Evolutionary conservation across 2,113 vertebrate species (phyloP), one percentile per base, ranked within the genome.

Genomic region (Synodontis membranacea): DNA sequence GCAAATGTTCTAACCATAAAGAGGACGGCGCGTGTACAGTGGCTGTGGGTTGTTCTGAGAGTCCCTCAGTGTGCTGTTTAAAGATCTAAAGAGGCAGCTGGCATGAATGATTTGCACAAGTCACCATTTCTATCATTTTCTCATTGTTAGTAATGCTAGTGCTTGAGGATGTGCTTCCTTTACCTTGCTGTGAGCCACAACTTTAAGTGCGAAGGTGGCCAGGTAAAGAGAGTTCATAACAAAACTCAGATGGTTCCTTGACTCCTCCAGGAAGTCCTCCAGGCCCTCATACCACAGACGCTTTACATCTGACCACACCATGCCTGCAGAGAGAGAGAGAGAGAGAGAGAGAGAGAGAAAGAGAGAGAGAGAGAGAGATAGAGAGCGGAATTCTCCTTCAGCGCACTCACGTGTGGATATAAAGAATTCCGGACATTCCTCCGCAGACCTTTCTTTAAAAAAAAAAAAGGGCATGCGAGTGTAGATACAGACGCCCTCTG

Each of bases 221-320:
- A 99, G 93, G 92, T 99, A 99, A 52, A 99, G 95, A 14, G 98
- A 99, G 94, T 99, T 99, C 98, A 99, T 99, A 88, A 99, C 97
- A 91, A 99, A 99, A 93, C 98, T 99, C 91, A 99, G 96, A 91
- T 99, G 98, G 93, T 99, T 99, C 89, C 97, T 95, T 0, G 97
- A 99, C 93, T 99, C 98, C 78, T 99, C 97, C 93, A 99, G 91
- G 88, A 99, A 99, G 91, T 99, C 97, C 93, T 99, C 98, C 92
- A 99, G 92, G 2, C 98, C 98, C 84, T 98, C 96, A 90, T 99
- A 99, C 98, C 98, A 99, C 60, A 99, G 95, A 46, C 97, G 96
- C 93, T 99, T 99, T 92, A 99, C 97, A 89, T 99, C 98, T 37
- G 97, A 98, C 98, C 97, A 99, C 92, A 99, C 97, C 98, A 99